Percentiles rank a stretch among this genome's conserved stretches.
These are phyloP conservation scores for Rosalia funebris DNA, from an alignment of 2,888 invertebrate genomes.

Conservation along the genomic window DNA sequence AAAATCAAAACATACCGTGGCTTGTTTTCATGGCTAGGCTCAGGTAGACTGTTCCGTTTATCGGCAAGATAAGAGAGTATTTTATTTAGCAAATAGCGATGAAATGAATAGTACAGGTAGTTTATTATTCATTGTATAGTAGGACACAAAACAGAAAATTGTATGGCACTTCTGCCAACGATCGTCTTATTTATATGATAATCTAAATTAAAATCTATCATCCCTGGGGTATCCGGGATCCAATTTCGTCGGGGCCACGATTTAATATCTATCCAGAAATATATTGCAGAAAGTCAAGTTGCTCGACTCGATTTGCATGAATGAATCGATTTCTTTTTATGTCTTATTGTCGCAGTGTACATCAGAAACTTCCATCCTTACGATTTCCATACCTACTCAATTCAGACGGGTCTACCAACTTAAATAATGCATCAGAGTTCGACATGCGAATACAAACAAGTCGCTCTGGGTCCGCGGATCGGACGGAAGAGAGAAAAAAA, in stretches of 20 bases:
- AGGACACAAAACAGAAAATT: too few relatives aligned
- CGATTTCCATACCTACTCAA: conserved; percentile 44
- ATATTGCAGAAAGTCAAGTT: conserved; percentile 4
- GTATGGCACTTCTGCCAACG: background rate
- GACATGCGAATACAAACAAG: conserved; percentile 48
- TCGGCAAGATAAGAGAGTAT: too few relatives aligned
- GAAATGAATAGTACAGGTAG: too few relatives aligned
- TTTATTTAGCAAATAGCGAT: too few relatives aligned
- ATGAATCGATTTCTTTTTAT: conserved; percentile 38
- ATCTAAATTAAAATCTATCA: conserved; percentile 29
- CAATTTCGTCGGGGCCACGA: conserved; percentile 4
- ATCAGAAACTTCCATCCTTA: conserved; percentile 35
- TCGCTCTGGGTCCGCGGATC: conserved; percentile 20
- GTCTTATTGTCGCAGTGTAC: conserved; percentile 22
- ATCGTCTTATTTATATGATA: background rate
- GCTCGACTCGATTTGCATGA: conserved; percentile 31
- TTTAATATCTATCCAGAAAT: conserved; percentile 18
- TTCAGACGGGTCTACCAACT: conserved; percentile 40
- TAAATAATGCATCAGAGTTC: conserved; percentile 52
- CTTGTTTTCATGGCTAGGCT: too few relatives aligned
- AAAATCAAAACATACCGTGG: too few relatives aligned
- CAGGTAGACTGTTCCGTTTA: too few relatives aligned
- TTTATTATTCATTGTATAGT: too few relatives aligned
- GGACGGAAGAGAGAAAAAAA: conserved; percentile 26
- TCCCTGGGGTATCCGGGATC: background rate